These are phyloP conservation scores for Notiomystis cincta DNA, from an alignment of 2,113 vertebrate genomes.

Conservation along the genomic window DNA sequence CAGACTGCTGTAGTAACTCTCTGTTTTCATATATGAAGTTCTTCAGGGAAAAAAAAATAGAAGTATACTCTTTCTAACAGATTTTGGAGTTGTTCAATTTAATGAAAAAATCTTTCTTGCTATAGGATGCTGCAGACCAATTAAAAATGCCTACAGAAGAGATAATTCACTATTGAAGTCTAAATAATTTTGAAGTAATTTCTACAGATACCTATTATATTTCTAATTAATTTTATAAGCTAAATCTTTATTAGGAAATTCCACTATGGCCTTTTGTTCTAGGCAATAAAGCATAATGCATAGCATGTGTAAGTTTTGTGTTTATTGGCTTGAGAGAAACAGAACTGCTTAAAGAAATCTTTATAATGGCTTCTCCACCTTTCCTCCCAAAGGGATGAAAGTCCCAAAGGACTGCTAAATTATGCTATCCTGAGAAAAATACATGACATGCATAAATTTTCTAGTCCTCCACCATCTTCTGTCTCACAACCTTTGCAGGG, in stretches of 20 bases:
- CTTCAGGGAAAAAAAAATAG: not conserved
- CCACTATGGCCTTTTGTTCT: not conserved
- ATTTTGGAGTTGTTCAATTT: not conserved
- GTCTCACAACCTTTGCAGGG: not conserved
- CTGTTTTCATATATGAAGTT: not conserved
- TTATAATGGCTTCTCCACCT: not conserved
- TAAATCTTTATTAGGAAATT: not conserved
- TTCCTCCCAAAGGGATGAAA: not conserved
- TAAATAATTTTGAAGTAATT: not conserved
- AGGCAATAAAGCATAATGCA: not conserved
- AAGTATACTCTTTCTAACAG: not conserved
- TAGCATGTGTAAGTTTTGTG: not conserved
- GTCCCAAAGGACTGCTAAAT: not conserved
- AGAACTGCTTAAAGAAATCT: not conserved
- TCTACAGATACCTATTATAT: not conserved
- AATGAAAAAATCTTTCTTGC: not conserved
- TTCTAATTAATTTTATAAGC: not conserved
- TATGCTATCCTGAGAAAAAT: not conserved
- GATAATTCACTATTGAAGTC: not conserved
- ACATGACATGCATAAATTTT: not conserved
- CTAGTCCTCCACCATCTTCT: not conserved
- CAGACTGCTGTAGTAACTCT: not conserved
- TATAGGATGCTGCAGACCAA: not conserved
- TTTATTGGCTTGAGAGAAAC: not conserved
- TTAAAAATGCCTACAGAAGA: not conserved